A percentile compares a stretch with the other conserved stretches of the same genome.
Conservation (phyloP, 2,797 vertebrate species). For the Xyrichtys novacula region DNA sequence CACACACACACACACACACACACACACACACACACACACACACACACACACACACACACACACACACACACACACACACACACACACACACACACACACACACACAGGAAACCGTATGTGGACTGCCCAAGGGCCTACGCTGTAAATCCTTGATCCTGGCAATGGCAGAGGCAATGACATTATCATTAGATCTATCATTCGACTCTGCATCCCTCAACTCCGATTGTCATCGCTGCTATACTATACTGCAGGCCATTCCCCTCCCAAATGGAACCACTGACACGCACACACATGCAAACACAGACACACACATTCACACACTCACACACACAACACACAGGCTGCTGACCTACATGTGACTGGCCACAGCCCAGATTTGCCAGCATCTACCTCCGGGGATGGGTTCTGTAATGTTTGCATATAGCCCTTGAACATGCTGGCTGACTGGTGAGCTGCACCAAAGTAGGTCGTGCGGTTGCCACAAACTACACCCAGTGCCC, state of each 20-base stretch:
- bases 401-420: constrained; percentile 67
- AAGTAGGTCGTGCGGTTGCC: constrained; percentile 77
- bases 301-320: constrained; percentile 57
- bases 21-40: constrained; percentile 5
- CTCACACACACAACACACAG: constrained; percentile 52
- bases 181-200: constrained; percentile 68
- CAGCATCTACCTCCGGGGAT: constrained; percentile 73
- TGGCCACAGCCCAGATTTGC: constrained; percentile 79
- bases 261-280: constrained; percentile 63
- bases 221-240: constrained; percentile 55
- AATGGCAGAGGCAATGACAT: constrained; percentile 57
- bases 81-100: neutral
- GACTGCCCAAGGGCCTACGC: constrained; percentile 4
- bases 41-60: neutral
- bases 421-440: constrained; percentile 64
- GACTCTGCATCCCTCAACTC: constrained; percentile 51
- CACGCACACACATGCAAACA: constrained; percentile 56
- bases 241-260: constrained; percentile 58
- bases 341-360: constrained; percentile 85
- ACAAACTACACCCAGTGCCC: constrained; percentile 58
- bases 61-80: neutral
- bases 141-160: constrained; percentile 52
- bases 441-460: constrained; percentile 55
- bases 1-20: neutral
- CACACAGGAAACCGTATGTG: constrained; percentile 22